Percentiles rank a stretch among this genome's conserved stretches.
Evolutionary conservation across 2,113 vertebrate genomes (phyloP).

Genomic region (Laticauda colubrina): DNA sequence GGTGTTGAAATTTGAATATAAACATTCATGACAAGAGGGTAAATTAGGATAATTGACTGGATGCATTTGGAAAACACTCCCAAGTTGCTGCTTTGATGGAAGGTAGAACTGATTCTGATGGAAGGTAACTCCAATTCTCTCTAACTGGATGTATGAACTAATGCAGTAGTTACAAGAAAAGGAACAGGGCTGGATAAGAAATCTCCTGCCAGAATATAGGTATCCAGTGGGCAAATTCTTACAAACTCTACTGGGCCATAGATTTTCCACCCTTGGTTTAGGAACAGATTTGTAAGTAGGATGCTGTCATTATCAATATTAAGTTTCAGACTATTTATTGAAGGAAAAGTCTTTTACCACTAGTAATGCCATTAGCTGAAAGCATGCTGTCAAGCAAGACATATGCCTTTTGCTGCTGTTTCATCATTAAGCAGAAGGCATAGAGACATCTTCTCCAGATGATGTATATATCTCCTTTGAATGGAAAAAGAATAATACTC

Average conservation of each 20-base stretch:
- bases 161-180: neutral
- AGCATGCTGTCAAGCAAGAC: neutral
- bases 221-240: neutral
- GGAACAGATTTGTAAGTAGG: neutral
- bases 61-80: neutral
- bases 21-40: neutral
- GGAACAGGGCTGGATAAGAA: neutral
- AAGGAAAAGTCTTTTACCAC: neutral
- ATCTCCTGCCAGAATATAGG: neutral
- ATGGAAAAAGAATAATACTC: slow-evolving; percentile 7
- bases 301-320: neutral
- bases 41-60: neutral
- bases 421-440: no score
- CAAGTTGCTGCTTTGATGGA: neutral
- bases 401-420: neutral
- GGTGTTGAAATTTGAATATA: neutral
- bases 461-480: neutral
- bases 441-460: neutral
- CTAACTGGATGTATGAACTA: neutral
- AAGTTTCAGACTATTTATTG: neutral
- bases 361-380: neutral
- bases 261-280: neutral
- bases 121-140: neutral
- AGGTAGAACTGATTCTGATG: neutral
- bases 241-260: neutral